Base-by-base conservation (phyloP, 2,888 invertebrate genomes). In the Drosophila merina region DNA sequence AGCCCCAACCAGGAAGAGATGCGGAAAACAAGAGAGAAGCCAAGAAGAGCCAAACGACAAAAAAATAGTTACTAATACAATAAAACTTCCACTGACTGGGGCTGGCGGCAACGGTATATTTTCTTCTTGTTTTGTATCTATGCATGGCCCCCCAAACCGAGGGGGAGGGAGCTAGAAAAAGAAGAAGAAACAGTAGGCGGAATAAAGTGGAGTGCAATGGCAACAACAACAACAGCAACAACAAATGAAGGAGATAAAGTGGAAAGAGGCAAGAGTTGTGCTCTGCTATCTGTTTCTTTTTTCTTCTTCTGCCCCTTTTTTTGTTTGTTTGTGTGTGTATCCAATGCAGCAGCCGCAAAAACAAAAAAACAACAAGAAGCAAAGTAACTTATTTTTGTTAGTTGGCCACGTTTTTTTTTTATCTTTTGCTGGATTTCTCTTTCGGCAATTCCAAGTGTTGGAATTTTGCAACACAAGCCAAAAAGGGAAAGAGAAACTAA, bases 351-450 rank as follows among this genome's bases (percentile, higher is more conserved):
- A 58, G 25, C 58, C 57, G 28, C 28, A 28, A 36, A 50, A 20
- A 20, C 20, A 36, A 36, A 60, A 40, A 52, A 42, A 42, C 14
- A 56, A 47, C 57, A 63, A 76, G 57, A 80, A 75, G n/a, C 20
- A 56, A 56, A 79, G 59, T 58, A 75, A 77, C 71, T 83, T 83
- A 83, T 80, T 80, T 83, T 83, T 83, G 84, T 80, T 75, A 75
- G 77, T 75, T 55, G 72, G 81, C 79, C 78, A 75, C 79, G 79
- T 79, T 77, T 79, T 78, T 80, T 74, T 59, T 58, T 57, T 30
- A 50, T 55, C 77, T 73, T 71, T 78, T 69, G 25, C 14, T 69
- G 75, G 77, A 69, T 80, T 79, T 79, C 78, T 77, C 78, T 78
- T 84, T 81, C 66, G 74, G 36, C 75, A 60, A 30, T 47, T 51